Conservation (phyloP, 1,140 invertebrate species). For the Alviniconcha marisindica region DNA sequence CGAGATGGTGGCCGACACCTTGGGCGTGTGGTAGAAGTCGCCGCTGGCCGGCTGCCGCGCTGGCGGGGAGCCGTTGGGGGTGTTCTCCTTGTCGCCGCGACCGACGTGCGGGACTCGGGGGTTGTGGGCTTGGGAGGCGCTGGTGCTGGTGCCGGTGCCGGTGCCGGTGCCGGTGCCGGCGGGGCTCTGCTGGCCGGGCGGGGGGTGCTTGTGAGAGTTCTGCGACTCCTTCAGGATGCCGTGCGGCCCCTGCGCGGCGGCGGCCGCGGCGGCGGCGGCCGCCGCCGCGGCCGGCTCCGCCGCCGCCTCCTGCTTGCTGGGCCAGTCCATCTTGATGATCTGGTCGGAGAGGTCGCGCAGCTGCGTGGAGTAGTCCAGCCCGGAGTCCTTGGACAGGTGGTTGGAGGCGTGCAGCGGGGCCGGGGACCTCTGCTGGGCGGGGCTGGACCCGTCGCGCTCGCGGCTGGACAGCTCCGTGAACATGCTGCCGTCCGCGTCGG, state of each 20-base stretch:
- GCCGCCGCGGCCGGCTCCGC: neutral
- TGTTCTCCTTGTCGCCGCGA: constrained; percentile 30
- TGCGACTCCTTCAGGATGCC: constrained; percentile 38
- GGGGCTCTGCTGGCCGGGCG: neutral
- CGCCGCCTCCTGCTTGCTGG: constrained; percentile 1
- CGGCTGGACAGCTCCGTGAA: constrained; percentile 53
- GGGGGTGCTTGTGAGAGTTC: constrained; percentile 10
- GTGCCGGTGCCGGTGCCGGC: neutral
- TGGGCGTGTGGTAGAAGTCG: neutral
- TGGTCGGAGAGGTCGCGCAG: constrained; percentile 58
- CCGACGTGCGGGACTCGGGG: neutral
- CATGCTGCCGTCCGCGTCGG: constrained; percentile 60
- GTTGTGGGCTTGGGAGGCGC: neutral
- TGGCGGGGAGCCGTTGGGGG: constrained; percentile 31
- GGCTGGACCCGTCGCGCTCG: constrained; percentile 32
- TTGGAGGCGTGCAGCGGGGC: neutral
- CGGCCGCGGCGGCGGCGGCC: neutral
- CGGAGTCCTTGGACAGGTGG: constrained; percentile 43
- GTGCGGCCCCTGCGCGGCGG: neutral
- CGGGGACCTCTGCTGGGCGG: neutral
- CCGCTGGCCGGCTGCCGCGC: neutral
- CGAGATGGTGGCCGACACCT: neutral
- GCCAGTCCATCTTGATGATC: constrained; percentile 56
- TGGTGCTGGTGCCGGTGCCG: neutral
- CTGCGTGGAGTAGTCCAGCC: constrained; percentile 55